These are phyloP conservation scores for Pelosia muscerda DNA, from an alignment of 2,888 invertebrate genomes.

Conservation along the genomic window DNA sequence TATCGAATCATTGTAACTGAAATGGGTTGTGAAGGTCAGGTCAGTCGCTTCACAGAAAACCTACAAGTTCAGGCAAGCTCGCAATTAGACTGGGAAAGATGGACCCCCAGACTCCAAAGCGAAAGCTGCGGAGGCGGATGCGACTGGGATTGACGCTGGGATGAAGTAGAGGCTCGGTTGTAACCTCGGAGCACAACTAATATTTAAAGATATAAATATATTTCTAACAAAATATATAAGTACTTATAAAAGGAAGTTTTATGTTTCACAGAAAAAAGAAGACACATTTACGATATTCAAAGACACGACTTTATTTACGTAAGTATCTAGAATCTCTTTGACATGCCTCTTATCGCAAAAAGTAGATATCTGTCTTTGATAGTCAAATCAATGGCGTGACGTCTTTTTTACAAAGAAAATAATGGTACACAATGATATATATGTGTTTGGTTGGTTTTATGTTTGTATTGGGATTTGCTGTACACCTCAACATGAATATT, in stretches of 20 bases:
- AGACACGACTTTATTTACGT: not conserved
- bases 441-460: not conserved
- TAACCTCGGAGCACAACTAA: not conserved
- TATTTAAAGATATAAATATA: not conserved
- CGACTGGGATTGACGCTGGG: too few relatives aligned
- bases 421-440: not conserved
- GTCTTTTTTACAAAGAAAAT: constrained; percentile 4
- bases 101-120: too few relatives aligned
- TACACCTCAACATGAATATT: not conserved
- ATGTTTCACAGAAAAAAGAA: not conserved
- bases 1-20: too few relatives aligned
- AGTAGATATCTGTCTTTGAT: constrained; percentile 7
- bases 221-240: not conserved
- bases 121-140: too few relatives aligned
- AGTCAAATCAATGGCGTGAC: constrained; percentile 6
- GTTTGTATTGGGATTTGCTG: not conserved
- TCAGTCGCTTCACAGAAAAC: too few relatives aligned
- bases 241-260: not conserved
- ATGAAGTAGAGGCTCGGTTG: too few relatives aligned
- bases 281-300: not conserved
- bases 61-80: too few relatives aligned
- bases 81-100: too few relatives aligned
- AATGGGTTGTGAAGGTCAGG: too few relatives aligned
- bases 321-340: not conserved
- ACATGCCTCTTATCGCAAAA: constrained; percentile 1